These are phyloP conservation scores for Pristionchus maxplancki DNA, from an alignment of 2,888 invertebrate genomes.

Conservation along the genomic window DNA sequence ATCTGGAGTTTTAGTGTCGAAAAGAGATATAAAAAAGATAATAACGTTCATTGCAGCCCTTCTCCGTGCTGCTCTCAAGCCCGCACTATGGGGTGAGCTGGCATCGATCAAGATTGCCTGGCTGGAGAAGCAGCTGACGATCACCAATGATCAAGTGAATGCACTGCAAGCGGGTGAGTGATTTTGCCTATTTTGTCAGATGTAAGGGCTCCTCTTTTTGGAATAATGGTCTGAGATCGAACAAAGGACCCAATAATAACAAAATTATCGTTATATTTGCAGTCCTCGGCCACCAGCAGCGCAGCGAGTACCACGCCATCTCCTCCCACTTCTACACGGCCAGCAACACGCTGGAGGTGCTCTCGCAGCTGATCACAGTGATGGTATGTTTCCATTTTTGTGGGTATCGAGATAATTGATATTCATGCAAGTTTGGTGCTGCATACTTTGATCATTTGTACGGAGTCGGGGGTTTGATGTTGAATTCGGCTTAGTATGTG, in stretches of 20 bases:
- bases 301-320: conserved; percentile 9
- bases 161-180: conserved; percentile 2
- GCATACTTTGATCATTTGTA: too few species aligned
- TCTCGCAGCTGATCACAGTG: background rate
- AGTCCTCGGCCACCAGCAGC: background rate
- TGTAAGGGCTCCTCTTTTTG: too few species aligned
- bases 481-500: too few species aligned
- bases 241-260: too few species aligned
- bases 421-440: too few species aligned
- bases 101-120: conserved; percentile 86
- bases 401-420: background rate
- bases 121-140: conserved; percentile 64
- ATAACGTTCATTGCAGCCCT: background rate
- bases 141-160: conserved; percentile 56
- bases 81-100: conserved; percentile 91
- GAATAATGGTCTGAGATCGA: too few species aligned
- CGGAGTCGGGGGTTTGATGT: too few species aligned
- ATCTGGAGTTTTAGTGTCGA: too few species aligned
- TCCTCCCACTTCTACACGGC: conserved; percentile 21
- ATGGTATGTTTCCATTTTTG: background rate
- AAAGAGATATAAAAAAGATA: too few species aligned
- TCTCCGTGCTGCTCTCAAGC: conserved; percentile 91
- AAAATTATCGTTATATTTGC: conserved; percentile 1
- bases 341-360: background rate
- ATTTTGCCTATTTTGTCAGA: too few species aligned